These are phyloP conservation scores for Galaxea fascicularis DNA, from an alignment of 92 coral and sea anemone species.

Conservation along the genomic window DNA sequence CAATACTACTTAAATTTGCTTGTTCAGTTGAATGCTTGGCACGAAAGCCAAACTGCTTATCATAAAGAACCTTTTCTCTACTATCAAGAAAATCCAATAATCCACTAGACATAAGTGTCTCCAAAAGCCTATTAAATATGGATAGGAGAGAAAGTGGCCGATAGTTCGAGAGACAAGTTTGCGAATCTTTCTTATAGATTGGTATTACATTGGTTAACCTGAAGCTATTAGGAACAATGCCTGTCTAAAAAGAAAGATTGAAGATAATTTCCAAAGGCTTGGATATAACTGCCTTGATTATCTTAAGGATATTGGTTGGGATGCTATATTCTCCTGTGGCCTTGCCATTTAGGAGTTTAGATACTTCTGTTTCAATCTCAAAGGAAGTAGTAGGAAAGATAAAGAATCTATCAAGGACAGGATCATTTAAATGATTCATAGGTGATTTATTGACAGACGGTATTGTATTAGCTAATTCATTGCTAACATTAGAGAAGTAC, in stretches of 20 bases:
- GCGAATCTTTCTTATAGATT: no score
- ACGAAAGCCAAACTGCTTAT: no score
- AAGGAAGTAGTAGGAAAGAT: conserved; percentile 14
- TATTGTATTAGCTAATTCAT: no score
- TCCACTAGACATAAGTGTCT: not conserved
- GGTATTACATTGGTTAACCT: no score
- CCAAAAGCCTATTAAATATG: not conserved
- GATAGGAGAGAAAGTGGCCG: not conserved
- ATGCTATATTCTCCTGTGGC: conserved; percentile 24
- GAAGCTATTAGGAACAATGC: no score
- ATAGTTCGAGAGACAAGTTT: not conserved
- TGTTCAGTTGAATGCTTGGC: conserved; percentile 19
- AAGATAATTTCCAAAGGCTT: conserved; percentile 23
- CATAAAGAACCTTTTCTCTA: not conserved
- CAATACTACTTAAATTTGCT: conserved; percentile 9
- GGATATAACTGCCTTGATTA: conserved; percentile 18
- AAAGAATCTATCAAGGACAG: conserved; percentile 1
- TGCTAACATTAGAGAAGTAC: no score
- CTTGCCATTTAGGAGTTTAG: conserved; percentile 17
- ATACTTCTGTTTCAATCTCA: conserved; percentile 22
- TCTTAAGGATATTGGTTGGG: conserved; percentile 6
- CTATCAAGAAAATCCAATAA: not conserved
- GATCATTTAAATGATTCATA: not conserved
- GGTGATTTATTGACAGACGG: conserved; percentile 15
- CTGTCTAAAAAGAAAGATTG: conserved; percentile 19